Evolutionary conservation across 2,888 invertebrate species (phyloP), one percentile per base, ranked within the genome.

Genomic region (Leucophora obtusa): DNA sequence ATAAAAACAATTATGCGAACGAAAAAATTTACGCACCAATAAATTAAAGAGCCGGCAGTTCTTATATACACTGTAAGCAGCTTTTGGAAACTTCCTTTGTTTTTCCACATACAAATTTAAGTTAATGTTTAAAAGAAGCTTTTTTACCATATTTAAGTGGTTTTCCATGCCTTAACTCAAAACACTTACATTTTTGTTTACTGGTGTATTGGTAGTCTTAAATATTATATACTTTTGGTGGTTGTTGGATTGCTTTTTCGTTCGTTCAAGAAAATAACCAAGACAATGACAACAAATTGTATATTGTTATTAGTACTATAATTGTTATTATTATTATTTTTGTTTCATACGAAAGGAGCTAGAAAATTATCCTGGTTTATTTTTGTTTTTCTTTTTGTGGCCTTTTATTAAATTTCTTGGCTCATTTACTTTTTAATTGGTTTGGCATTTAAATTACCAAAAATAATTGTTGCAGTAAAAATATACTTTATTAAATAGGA

Each of bases 371-470:
- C 11, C 14, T 47, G 14, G 43, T 47, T 47, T 28, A 28, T 38
- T 38, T 11, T 38, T 38, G 38, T 1, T 38, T 47, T 47, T n/a
- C 5, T n/a, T 47, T 38, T 38, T n/a, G 24, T 9, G 10, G 17
- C 15, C 18, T 58, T 14, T 14, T 47, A 33, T 69, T 33, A 47
- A 58, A 58, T 69, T 50, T 59, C 69, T 15, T 58, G 58, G 28
- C 50, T 59, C 58, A 69, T 69, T 69, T 69, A 33, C 17, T 50
- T 69, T 62, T 28, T 62, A 62, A 50, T 62, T 62, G 62, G 28
- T 62, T 17, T 50, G 28, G 47, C 43, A 62, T 62, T 62, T 28
- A 50, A 62, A 62, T 62, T 28, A 62, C 24, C 62, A 17, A 15
- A 62, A 62, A 17, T 62, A 62, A 50, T 62, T 47, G 50, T 47